phyloP scores from a whole-genome alignment of 2,113 vertebrate genomes.

The Lampris incognitus region DNA sequence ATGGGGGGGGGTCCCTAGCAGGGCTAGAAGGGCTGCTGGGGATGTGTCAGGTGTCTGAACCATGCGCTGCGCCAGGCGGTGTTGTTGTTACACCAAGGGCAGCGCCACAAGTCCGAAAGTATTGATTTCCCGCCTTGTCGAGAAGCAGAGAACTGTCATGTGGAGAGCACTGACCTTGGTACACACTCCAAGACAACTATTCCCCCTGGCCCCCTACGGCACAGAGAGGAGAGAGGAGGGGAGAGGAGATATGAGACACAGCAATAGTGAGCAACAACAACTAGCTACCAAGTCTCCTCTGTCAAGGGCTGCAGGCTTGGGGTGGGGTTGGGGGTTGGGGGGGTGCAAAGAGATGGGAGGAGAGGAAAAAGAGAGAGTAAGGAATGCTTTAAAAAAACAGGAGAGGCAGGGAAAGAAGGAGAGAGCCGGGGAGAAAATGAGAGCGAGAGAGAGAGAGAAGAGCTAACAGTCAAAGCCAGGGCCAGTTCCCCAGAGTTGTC shows the following conservation, averaged over 20 bases:
- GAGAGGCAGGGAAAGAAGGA: constrained; percentile 37
- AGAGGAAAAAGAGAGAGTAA: constrained; percentile 1
- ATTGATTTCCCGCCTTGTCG: constrained; percentile 99
- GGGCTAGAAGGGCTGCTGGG: constrained; percentile 79
- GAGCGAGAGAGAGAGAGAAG: constrained; percentile 78
- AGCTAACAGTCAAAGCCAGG: constrained; percentile 77
- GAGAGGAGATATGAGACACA: constrained; percentile 87
- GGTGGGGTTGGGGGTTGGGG: neutral
- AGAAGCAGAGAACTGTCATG: constrained; percentile 98
- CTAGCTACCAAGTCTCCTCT: constrained; percentile 50
- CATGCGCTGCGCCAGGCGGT: constrained; percentile 69
- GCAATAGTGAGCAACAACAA: constrained; percentile 78
- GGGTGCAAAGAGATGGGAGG: constrained; percentile 2
- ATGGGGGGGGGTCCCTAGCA: constrained; percentile 88
- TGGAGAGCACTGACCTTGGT: constrained; percentile 95
- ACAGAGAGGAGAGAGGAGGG: constrained; percentile 69
- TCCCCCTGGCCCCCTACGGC: constrained; percentile 84
- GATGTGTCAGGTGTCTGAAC: constrained; percentile 94
- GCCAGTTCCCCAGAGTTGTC: constrained; percentile 80
- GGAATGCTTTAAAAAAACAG: constrained; percentile 9
- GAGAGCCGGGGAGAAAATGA: constrained; percentile 83
- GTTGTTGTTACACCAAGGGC: constrained; percentile 98
- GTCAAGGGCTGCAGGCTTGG: neutral
- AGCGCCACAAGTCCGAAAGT: constrained; percentile 98
- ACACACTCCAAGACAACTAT: constrained; percentile 91